Percentiles rank a stretch among this genome's conserved stretches.
phyloP scores from a whole-genome alignment of 64 coral and sea anemone species.

The Actinia equina region DNA sequence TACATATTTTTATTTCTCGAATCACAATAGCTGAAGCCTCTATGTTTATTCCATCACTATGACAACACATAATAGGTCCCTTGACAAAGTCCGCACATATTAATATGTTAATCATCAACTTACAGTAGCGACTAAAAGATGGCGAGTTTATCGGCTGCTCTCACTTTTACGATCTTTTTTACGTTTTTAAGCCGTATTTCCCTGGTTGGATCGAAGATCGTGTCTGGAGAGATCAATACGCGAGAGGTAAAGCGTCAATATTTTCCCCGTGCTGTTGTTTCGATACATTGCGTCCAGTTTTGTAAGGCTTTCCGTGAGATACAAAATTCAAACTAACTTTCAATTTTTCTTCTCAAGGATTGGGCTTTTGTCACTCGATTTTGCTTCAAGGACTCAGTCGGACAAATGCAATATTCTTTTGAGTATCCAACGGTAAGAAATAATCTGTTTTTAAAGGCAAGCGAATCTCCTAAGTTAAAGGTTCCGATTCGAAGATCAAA shows the following conservation, averaged over 20 bases:
- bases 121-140: neutral
- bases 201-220: neutral
- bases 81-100: neutral
- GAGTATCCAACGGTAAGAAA: slow-evolving; percentile 70
- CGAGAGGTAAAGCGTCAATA: neutral
- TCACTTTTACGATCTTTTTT: neutral
- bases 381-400: slow-evolving; percentile 91
- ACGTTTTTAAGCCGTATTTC: neutral
- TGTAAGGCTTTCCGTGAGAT: neutral
- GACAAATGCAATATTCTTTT: slow-evolving; percentile 56
- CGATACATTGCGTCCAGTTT: neutral
- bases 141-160: neutral
- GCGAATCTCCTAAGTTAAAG: neutral
- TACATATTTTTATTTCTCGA: too few relatives aligned
- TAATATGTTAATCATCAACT: neutral
- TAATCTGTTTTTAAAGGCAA: neutral
- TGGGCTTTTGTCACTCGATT: slow-evolving; percentile 85
- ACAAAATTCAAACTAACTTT: neutral
- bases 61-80: neutral
- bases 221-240: slow-evolving; percentile 7
- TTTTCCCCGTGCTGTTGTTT: neutral
- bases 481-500: neutral
- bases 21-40: too few relatives aligned
- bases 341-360: slow-evolving; percentile 22
- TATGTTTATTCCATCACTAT: neutral